These are phyloP conservation scores for Tribolium castaneum DNA, from an alignment of 1,140 invertebrate species.

Conservation along the genomic window DNA sequence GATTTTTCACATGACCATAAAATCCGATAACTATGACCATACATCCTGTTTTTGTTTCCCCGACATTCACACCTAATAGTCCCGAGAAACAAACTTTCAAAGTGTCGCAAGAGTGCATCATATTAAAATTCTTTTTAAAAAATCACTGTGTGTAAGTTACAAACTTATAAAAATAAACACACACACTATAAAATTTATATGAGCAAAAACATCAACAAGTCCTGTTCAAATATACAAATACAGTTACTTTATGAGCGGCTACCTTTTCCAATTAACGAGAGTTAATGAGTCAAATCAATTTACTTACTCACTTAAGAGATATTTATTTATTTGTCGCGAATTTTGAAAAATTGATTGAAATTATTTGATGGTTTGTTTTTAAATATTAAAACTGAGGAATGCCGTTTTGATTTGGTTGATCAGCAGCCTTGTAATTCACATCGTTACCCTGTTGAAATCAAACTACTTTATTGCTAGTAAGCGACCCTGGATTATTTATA, in stretches of 20 bases:
- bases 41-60: slow-evolving; percentile 16
- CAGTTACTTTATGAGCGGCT: background rate
- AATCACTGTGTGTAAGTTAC: background rate
- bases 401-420: background rate
- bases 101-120: background rate
- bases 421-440: background rate
- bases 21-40: background rate
- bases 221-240: background rate
- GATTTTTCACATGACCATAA: background rate
- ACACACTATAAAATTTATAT: background rate
- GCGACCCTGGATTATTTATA: background rate
- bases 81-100: background rate
- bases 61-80: background rate
- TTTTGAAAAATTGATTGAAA: too few relatives aligned
- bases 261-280: background rate
- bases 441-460: background rate
- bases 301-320: background rate
- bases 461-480: background rate
- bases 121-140: background rate
- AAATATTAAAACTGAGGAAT: background rate
- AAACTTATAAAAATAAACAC: background rate
- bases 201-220: background rate
- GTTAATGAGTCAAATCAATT: background rate
- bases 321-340: background rate
- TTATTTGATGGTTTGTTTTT: background rate